Percentiles rank a stretch among this genome's conserved stretches.
Evolutionary conservation across 2,888 invertebrate genomes (phyloP).

Genomic region (Scaptomyza flava): DNA sequence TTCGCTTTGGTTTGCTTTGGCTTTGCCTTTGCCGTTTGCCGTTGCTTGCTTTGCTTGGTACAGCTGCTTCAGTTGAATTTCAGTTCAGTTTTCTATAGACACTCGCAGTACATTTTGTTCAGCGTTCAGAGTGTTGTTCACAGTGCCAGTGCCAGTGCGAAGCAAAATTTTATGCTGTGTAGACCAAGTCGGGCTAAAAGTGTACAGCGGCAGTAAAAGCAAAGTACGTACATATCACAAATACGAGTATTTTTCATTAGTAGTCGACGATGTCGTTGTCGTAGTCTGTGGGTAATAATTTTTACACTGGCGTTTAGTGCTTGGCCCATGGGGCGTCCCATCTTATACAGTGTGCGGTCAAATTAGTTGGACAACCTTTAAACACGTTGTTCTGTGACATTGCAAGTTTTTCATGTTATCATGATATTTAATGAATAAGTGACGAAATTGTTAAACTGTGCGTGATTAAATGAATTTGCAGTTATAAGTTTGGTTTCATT

Average conservation of each 20-base stretch:
- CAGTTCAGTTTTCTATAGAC: conserved; percentile 80
- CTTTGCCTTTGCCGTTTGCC: conserved; percentile 65
- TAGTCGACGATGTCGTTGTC: conserved; percentile 18
- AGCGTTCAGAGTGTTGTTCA: conserved; percentile 62
- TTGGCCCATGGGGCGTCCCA: conserved; percentile 41
- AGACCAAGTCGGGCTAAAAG: conserved; percentile 60
- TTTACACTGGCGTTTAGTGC: conserved; percentile 57
- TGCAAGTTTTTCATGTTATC: conserved; percentile 26
- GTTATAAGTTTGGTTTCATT: conserved; percentile 5
- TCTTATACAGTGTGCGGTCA: conserved; percentile 58
- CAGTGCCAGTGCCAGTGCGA: conserved; percentile 55
- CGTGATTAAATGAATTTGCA: neutral
- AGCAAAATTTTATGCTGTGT: conserved; percentile 34
- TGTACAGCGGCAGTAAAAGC: conserved; percentile 56
- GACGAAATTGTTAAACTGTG: conserved; percentile 11
- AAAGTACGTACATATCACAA: conserved; percentile 69
- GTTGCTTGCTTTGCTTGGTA: conserved; percentile 70
- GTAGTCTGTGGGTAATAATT: conserved; percentile 59
- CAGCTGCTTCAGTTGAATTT: conserved; percentile 80
- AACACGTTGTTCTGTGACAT: neutral
- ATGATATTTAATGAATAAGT: conserved; percentile 20
- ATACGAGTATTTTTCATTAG: conserved; percentile 75
- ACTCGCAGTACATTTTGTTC: conserved; percentile 77
- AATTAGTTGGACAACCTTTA: conserved; percentile 35
- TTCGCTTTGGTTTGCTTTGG: conserved; percentile 60